Conservation (phyloP, 2,797 vertebrate species). For the Lateolabrax maculatus region DNA sequence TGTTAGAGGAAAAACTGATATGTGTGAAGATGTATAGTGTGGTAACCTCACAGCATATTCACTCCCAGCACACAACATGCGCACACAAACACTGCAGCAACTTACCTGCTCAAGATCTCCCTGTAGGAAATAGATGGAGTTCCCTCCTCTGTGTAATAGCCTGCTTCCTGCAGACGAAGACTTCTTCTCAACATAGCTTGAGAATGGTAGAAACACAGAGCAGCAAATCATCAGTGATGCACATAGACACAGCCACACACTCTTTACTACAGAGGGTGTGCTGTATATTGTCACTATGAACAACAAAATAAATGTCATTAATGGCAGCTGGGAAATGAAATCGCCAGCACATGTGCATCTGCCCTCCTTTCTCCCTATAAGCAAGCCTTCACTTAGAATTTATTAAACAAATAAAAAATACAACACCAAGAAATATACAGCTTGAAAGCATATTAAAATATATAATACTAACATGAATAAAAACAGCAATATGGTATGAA, state of each 20-base stretch:
- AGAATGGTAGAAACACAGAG: neutral
- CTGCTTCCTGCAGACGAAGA: neutral
- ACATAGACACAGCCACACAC: neutral
- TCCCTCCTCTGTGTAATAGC: conserved; percentile 1
- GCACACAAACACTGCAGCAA: neutral
- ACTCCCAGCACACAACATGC: neutral
- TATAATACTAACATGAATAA: too few species aligned
- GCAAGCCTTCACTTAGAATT: too few species aligned
- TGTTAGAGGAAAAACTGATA: neutral
- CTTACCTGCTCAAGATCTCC: neutral
- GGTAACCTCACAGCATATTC: neutral
- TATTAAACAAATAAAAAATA: neutral
- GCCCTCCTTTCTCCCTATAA: too few species aligned
- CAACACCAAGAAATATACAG: neutral
- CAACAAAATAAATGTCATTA: neutral
- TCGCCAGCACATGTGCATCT: neutral
- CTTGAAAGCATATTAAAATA: neutral
- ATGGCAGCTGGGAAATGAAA: neutral
- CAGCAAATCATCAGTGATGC: neutral
- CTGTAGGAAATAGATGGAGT: neutral
- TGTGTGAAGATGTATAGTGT: neutral
- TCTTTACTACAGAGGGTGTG: neutral
- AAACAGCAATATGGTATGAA: too few species aligned
- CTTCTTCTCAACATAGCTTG: neutral
- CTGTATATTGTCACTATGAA: neutral